Percentiles rank a stretch among this genome's conserved stretches.
phyloP scores from a whole-genome alignment of 2,888 invertebrate genomes.

The Prosapia bicincta region DNA sequence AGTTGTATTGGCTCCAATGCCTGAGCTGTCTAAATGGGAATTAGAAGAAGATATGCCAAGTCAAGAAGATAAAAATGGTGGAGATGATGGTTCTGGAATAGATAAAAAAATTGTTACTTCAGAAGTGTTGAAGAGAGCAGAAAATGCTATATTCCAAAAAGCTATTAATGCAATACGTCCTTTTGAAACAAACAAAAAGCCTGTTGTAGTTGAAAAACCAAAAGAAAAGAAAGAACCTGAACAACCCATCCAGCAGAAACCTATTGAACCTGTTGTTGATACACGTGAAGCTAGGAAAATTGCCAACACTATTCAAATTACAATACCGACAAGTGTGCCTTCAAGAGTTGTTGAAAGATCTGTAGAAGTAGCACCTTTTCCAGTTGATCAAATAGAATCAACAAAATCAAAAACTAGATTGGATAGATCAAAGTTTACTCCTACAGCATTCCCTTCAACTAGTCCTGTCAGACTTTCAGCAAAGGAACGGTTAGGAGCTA shows the following conservation, averaged over 20 bases:
- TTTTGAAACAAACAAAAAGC: conserved; percentile 44
- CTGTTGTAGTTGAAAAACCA: conserved; percentile 35
- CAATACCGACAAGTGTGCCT: conserved; percentile 44
- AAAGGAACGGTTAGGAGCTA: conserved; percentile 75
- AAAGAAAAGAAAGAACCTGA: conserved; percentile 29
- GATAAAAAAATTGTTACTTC: conserved; percentile 66
- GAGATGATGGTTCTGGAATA: conserved; percentile 14
- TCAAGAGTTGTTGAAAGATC: conserved; percentile 43
- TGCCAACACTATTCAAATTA: conserved; percentile 40
- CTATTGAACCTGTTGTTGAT: conserved; percentile 29
- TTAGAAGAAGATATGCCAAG: conserved; percentile 59
- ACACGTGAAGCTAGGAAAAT: conserved; percentile 40
- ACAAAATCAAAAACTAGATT: conserved; percentile 6
- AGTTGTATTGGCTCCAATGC: conserved; percentile 68
- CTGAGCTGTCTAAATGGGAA: conserved; percentile 88
- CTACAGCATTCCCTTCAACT: conserved; percentile 9
- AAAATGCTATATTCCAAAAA: conserved; percentile 88
- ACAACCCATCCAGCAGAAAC: conserved; percentile 23
- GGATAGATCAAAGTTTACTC: conserved; percentile 18
- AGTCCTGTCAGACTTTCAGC: conserved; percentile 67
- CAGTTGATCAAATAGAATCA: conserved; percentile 32
- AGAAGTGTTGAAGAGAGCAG: conserved; percentile 85
- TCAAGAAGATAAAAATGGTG: conserved; percentile 20
- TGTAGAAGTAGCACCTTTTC: conserved; percentile 39
- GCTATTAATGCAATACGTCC: conserved; percentile 74